Conservation (phyloP, 2,113 vertebrate species). For the Cyanoderma ruficeps region DNA sequence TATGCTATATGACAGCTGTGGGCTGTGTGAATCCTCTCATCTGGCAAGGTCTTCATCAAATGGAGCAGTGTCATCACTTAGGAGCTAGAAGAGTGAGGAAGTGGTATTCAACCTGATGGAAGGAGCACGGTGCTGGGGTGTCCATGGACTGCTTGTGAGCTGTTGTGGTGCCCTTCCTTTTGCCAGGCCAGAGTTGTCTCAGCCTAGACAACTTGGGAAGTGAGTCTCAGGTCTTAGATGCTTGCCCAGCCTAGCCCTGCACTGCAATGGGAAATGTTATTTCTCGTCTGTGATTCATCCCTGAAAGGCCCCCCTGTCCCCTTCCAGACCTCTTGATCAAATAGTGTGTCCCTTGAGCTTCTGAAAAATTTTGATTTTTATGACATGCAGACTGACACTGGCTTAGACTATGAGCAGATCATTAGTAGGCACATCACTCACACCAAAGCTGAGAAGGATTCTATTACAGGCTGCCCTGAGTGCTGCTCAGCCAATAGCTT, state of each 20-base stretch:
- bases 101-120: rapidly evolving
- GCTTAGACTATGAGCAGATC: neutral
- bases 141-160: neutral
- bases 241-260: neutral
- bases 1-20: neutral
- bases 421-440: neutral
- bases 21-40: neutral
- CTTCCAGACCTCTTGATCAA: neutral
- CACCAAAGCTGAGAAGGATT: neutral
- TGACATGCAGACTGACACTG: neutral
- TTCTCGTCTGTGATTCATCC: neutral
- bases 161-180: neutral
- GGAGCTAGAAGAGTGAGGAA: neutral
- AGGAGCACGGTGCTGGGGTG: neutral
- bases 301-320: neutral
- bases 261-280: neutral
- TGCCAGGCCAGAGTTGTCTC: neutral
- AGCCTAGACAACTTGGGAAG: neutral
- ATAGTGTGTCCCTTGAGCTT: neutral
- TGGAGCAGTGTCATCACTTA: neutral
- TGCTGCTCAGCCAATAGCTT: neutral
- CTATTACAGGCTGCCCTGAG: neutral
- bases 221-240: neutral
- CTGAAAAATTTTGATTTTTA: neutral
- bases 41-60: neutral